A percentile compares a stretch with the other conserved stretches of the same genome.
Conservation (phyloP, 2,113 vertebrate species). For the Sturnus vulgaris region DNA sequence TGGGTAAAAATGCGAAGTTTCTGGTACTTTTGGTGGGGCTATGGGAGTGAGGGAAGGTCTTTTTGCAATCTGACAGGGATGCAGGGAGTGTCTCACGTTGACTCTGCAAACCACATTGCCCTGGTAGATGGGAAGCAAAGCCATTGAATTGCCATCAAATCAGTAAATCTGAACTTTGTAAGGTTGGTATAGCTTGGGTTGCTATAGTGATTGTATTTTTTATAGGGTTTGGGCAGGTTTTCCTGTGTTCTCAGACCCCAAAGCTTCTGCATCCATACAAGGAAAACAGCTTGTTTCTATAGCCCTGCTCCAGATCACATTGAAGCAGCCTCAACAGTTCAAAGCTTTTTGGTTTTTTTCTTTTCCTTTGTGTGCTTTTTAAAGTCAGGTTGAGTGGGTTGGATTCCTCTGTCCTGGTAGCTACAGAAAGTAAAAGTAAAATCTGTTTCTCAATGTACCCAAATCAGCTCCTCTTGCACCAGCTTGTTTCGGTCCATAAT, state of each 20-base stretch:
- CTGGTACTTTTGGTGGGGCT: not conserved
- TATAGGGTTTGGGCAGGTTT: not conserved
- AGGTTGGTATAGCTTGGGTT: not conserved
- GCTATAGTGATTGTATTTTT: not conserved
- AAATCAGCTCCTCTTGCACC: not conserved
- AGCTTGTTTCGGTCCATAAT: not conserved
- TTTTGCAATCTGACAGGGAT: not conserved
- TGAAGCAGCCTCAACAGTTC: not conserved
- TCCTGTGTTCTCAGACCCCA: not conserved
- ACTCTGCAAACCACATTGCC: not conserved
- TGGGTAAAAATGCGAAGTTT: rapidly evolving
- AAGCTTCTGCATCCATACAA: not conserved
- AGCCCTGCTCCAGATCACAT: not conserved
- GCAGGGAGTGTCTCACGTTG: not conserved
- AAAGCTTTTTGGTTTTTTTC: not conserved
- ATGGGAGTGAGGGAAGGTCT: not conserved
- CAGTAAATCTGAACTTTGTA: not conserved
- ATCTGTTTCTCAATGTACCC: not conserved
- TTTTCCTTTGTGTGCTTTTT: not conserved
- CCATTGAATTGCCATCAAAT: not conserved
- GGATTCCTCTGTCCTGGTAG: not conserved
- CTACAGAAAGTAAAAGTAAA: not conserved
- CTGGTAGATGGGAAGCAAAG: not conserved
- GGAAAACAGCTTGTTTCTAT: not conserved
- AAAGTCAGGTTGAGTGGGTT: not conserved